Evolutionary conservation across 2,113 vertebrate genomes (phyloP).

Genomic region (Pogona vitticeps): DNA sequence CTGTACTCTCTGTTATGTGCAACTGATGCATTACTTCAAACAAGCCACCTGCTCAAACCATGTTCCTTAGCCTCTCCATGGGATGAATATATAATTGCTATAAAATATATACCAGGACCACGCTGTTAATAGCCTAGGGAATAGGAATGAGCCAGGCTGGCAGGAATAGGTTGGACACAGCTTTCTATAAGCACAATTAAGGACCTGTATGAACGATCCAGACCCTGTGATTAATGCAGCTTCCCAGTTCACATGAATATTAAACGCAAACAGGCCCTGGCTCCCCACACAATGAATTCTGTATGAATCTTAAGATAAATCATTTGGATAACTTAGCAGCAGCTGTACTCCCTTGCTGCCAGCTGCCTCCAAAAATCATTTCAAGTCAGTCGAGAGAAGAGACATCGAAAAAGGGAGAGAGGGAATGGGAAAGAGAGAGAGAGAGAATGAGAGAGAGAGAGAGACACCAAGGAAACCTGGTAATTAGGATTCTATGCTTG

Average conservation of each 20-base stretch:
- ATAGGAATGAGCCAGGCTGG: neutral
- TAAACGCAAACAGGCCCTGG: slow-evolving; percentile 80
- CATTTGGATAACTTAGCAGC: slow-evolving; percentile 80
- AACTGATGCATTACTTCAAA: neutral
- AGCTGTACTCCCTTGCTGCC: slow-evolving; percentile 77
- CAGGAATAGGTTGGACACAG: slow-evolving; percentile 18
- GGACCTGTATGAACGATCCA: slow-evolving; percentile 74
- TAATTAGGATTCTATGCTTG: neutral
- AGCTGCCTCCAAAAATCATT: slow-evolving; percentile 70
- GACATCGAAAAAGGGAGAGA: neutral
- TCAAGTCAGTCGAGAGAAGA: slow-evolving; percentile 48
- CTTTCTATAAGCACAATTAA: slow-evolving; percentile 66
- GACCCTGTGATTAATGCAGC: slow-evolving; percentile 74
- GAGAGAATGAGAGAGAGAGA: neutral
- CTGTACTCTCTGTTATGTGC: neutral
- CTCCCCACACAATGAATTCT: slow-evolving; percentile 81
- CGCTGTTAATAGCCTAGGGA: neutral
- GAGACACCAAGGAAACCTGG: neutral
- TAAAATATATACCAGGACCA: neutral
- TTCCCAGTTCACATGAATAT: slow-evolving; percentile 84
- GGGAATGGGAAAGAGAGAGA: neutral
- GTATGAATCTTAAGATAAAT: slow-evolving; percentile 84
- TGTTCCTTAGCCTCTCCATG: neutral
- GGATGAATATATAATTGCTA: neutral
- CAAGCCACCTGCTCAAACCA: neutral